Evolutionary conservation across 2,888 invertebrate species (phyloP), one percentile per base, ranked within the genome.

Genomic region (Ormyrus rosae): DNA sequence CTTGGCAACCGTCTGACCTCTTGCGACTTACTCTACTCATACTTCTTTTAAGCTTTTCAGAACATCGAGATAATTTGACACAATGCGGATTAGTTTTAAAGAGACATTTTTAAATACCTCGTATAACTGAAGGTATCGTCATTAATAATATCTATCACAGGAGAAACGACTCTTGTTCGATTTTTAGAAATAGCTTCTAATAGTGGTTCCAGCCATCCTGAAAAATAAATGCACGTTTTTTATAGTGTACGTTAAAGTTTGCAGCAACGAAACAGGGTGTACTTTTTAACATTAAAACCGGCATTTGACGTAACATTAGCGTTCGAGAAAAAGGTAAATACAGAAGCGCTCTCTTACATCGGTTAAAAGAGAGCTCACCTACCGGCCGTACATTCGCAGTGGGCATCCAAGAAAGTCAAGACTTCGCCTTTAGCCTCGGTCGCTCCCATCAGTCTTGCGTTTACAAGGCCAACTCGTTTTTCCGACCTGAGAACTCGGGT

Each of bases 101-200:
- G 34, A 34, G 4, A 34, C 34, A 10, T 11, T 4, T 34, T 10
- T 53, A n/a, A n/a, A 78, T 84, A 89, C 90, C 89, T 87, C 58
- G 88, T 96, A 89, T 99, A 99, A 55, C 98, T 97, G 86, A 99
- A 96, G 3, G 97, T 98, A 85, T 99, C 97, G 88, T 99, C 98
- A 82, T 97, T 97, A 65, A 99, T 96, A 19, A 99, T 97, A 89
- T 98, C 98, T 81, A 98, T 98, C 0, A 97, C 95, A 0, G 97
- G 97, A 86, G 96, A 95, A 9, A 95, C 94, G 1, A 96, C 95
- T 34, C 94, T 91, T 77, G 93, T 94, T 68, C 92, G 92, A 88
- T 96, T 93, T 86, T 93, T 92, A 46, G 92, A 91, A 58, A 95
- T 93, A 74, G 95, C 93, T 69, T 92, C 91, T 56, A 96, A 89